Base-by-base conservation (phyloP, 2,797 vertebrate genomes). In the Sorex maritimensis region DNA sequence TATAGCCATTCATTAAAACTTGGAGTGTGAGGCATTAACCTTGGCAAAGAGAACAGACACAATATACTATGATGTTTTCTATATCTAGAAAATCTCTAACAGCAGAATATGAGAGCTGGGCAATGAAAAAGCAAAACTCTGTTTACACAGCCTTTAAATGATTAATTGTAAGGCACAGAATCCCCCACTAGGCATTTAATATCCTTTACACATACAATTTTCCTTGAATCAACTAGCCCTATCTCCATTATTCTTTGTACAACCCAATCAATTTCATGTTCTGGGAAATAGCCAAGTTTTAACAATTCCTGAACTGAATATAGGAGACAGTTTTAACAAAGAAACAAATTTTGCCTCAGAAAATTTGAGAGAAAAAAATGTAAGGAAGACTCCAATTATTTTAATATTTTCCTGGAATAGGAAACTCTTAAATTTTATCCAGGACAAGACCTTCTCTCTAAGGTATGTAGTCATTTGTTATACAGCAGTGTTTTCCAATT, bases 271-370 rank as follows among this genome's bases (percentile, higher is more conserved):
- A 91, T 78, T 74, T 94, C 74, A 81, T 88, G 5, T 84, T 93
- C 68, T 65, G 61, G 86, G 90, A 95, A 93, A 95, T 0, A 78
- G 80, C 90, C 86, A 93, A 63, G n/a, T 95, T 83, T 92, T 78
- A 95, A 86, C 34, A 88, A 74, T 21, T 79, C 71, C 41, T 79
- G 63, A 90, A 75, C 13, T 58, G 49, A 95, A 93, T 82, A n/a
- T 30, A 86, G 91, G 30, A 89, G 30, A 88, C 88, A 63, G 3
- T 34, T 90, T 73, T 69, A 10, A 68, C 81, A 90, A 78, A 52
- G 2, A 6, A 74, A 61, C 58, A 61, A 19, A 61, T 61, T 61
- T 61, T 15, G 15, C 58, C 58, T 2, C 15, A 34, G 4, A 81
- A 74, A 24, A 92, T 74, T 90, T 83, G 15, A 38, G 14, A 28